phyloP scores from a whole-genome alignment of 2,888 invertebrate genomes.

The Eilema caniola region DNA sequence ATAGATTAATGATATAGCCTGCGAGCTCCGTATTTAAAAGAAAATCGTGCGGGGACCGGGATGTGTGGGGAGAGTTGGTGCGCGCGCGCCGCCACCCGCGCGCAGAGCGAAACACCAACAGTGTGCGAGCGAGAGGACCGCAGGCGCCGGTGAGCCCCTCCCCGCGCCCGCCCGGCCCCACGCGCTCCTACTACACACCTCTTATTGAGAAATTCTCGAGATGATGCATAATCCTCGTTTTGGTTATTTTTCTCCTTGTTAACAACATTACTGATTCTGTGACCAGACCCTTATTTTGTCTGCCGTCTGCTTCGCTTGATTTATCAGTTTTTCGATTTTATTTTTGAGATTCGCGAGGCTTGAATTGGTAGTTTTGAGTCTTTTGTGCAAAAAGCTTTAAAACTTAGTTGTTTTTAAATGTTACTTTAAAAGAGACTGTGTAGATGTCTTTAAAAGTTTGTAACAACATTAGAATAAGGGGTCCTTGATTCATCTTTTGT shows the following conservation, averaged over 20 bases:
- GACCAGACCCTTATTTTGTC: slow-evolving; percentile 81
- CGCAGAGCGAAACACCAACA: slow-evolving; percentile 60
- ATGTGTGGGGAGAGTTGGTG: slow-evolving; percentile 60
- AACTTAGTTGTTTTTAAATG: too few species aligned
- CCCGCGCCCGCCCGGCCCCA: slow-evolving; percentile 71
- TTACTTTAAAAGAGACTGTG: too few species aligned
- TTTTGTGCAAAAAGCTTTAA: neutral
- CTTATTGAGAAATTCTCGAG: slow-evolving; percentile 86
- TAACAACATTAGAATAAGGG: neutral
- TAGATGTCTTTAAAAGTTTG: neutral
- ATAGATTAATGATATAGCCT: slow-evolving; percentile 86
- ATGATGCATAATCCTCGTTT: slow-evolving; percentile 83
- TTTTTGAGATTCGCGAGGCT: slow-evolving; percentile 52
- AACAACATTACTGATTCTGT: slow-evolving; percentile 85
- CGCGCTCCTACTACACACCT: slow-evolving; percentile 68
- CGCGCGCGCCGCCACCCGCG: slow-evolving; percentile 62
- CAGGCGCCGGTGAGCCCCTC: slow-evolving; percentile 54
- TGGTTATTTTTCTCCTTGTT: slow-evolving; percentile 84
- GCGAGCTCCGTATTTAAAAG: slow-evolving; percentile 77
- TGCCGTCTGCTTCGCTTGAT: slow-evolving; percentile 48
- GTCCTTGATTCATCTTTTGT: neutral
- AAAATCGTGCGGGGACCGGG: slow-evolving; percentile 61
- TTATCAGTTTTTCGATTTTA: slow-evolving; percentile 49
- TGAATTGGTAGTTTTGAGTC: neutral
- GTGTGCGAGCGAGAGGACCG: slow-evolving; percentile 62